These are phyloP conservation scores for Coenonympha glycerion DNA, from an alignment of 2,888 invertebrate species.

Conservation along the genomic window DNA sequence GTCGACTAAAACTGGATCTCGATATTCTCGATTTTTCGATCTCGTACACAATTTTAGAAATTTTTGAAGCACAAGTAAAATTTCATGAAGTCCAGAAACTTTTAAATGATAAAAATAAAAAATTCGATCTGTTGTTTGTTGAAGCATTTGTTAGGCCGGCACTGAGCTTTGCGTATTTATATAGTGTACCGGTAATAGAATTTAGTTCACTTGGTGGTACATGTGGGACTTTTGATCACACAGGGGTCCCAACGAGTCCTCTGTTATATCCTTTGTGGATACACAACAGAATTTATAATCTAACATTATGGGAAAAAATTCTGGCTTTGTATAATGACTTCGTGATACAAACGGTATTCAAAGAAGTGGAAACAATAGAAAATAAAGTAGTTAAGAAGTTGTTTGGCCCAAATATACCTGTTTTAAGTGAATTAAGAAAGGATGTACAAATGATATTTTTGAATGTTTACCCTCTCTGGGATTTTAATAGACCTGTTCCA, in stretches of 20 bases:
- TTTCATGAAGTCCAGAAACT: constrained; percentile 31
- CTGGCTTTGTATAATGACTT: constrained; percentile 19
- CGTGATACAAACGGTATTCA: neutral
- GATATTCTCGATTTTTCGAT: neutral
- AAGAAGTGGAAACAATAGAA: constrained; percentile 7
- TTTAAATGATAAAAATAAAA: constrained; percentile 28
- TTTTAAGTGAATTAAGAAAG: constrained; percentile 29
- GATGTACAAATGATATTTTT: constrained; percentile 50
- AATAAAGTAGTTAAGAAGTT: constrained; percentile 11
- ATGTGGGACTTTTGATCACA: constrained; percentile 10
- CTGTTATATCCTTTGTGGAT: constrained; percentile 20
- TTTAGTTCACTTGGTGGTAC: constrained; percentile 28
- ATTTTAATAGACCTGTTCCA: constrained; percentile 46
- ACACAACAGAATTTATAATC: constrained; percentile 8
- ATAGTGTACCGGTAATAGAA: constrained; percentile 32
- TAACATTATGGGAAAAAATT: constrained; percentile 28
- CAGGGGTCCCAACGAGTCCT: constrained; percentile 26
- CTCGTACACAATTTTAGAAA: neutral
- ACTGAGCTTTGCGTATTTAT: constrained; percentile 30
- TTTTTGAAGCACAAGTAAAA: constrained; percentile 27
- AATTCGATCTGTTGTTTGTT: constrained; percentile 38
- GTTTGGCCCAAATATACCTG: constrained; percentile 27
- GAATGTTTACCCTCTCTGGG: constrained; percentile 51
- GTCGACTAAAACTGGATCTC: neutral
- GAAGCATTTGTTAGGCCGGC: constrained; percentile 34